phyloP scores from a whole-genome alignment of 2,113 vertebrate species.

The Strix uralensis region DNA sequence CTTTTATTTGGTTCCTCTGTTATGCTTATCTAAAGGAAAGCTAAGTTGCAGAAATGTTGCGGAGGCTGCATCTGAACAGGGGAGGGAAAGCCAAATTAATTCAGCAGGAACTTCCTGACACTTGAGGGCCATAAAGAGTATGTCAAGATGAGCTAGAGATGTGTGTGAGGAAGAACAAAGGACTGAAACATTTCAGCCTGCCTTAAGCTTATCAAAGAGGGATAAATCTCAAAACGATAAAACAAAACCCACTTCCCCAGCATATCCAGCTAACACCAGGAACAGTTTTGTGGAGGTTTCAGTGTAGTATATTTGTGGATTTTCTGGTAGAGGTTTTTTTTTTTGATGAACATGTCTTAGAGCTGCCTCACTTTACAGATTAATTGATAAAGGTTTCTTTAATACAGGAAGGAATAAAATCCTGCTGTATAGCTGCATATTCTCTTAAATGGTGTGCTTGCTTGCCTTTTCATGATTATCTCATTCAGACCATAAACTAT shows the following conservation, averaged over 20 bases:
- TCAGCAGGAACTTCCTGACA: not conserved
- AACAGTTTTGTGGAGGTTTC: not conserved
- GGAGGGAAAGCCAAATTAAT: not conserved
- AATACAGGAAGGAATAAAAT: not conserved
- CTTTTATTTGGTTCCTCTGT: not conserved
- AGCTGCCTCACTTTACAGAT: not conserved
- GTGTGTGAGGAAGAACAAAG: not conserved
- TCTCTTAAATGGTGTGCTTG: not conserved
- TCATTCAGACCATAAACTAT: not conserved
- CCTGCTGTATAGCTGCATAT: not conserved
- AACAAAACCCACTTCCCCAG: not conserved
- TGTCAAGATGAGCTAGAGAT: not conserved
- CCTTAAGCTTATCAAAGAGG: not conserved
- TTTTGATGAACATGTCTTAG: not conserved
- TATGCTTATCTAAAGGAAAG: not conserved
- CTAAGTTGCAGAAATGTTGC: not conserved
- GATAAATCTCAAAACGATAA: not conserved
- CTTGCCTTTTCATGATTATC: not conserved
- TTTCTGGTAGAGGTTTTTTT: not conserved
- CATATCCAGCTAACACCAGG: not conserved
- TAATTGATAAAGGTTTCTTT: not conserved
- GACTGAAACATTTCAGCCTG: not conserved
- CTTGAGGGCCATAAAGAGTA: not conserved
- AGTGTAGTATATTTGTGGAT: not conserved
- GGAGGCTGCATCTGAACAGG: not conserved